A percentile compares a stretch with the other conserved stretches of the same genome.
phyloP scores from a whole-genome alignment of 2,888 invertebrate species.

The Chymomyza fuscimana region DNA sequence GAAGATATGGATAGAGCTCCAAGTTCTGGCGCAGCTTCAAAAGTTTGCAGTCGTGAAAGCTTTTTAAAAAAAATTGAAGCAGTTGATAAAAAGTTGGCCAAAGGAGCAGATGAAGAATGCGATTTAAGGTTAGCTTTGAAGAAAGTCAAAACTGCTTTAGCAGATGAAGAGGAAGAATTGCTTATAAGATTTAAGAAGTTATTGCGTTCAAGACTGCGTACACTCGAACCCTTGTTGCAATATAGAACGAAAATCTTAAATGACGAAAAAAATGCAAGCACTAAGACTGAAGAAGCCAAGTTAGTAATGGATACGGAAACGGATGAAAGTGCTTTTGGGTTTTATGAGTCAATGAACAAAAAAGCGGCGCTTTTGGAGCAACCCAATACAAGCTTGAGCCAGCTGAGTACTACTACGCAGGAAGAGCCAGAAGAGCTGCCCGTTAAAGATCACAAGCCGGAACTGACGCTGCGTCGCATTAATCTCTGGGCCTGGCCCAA shows the following conservation, averaged over 20 bases:
- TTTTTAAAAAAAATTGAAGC: background rate
- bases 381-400: too few relatives aligned
- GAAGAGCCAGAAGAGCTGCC: too few relatives aligned
- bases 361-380: too few relatives aligned
- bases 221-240: background rate
- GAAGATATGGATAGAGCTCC: too few relatives aligned
- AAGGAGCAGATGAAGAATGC: background rate
- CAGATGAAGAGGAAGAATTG: background rate
- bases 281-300: too few relatives aligned
- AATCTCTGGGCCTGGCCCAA: slow-evolving; percentile 7
- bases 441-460: too few relatives aligned
- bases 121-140: background rate
- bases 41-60: background rate
- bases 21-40: background rate
- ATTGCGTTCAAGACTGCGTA: background rate
- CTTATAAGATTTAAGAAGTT: background rate
- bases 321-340: too few relatives aligned
- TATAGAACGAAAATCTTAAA: background rate
- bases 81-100: background rate
- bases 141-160: background rate
- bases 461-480: slow-evolving; percentile 3
- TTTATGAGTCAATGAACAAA: too few relatives aligned
- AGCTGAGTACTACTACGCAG: too few relatives aligned
- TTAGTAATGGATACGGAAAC: too few relatives aligned
- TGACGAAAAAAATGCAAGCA: background rate